These are phyloP conservation scores for Drosophila kambysellisi DNA, from an alignment of 2,888 invertebrate genomes.

Conservation along the genomic window DNA sequence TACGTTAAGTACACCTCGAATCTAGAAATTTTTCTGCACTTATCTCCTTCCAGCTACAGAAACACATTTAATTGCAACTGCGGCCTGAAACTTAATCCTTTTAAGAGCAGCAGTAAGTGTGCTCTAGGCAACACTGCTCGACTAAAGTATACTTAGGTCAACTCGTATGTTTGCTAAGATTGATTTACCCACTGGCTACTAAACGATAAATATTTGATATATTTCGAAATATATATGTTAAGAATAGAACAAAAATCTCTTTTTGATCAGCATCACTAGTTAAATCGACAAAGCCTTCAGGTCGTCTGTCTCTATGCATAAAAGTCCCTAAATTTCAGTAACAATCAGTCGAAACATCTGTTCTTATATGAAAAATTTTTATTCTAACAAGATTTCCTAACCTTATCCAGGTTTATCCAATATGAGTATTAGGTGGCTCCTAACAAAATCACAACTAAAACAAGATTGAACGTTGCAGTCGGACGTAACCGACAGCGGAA, in stretches of 20 bases:
- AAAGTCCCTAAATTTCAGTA: too few species aligned
- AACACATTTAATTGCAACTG: background rate
- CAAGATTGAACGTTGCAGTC: too few species aligned
- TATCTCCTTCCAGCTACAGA: background rate
- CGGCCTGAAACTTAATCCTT: background rate
- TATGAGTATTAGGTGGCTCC: too few species aligned
- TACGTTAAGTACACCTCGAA: background rate
- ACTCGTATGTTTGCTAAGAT: background rate
- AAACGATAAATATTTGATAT: background rate
- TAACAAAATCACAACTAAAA: too few species aligned
- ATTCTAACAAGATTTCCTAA: too few species aligned
- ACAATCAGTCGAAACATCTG: too few species aligned
- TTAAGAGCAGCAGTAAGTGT: background rate
- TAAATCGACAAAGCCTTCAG: too few species aligned
- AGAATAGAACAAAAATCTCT: too few species aligned
- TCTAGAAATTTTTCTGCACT: constrained; percentile 1
- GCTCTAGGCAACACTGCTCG: background rate
- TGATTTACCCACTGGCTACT: background rate
- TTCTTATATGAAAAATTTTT: too few species aligned
- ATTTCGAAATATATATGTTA: background rate
- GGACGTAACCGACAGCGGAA: too few species aligned
- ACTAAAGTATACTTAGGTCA: background rate
- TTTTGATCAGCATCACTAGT: too few species aligned
- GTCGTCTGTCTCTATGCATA: background rate
- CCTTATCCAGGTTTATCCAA: too few species aligned